Evolutionary conservation across 2,797 vertebrate species (phyloP), one percentile per base, ranked within the genome.

Genomic region (Eutrigla gurnardus): DNA sequence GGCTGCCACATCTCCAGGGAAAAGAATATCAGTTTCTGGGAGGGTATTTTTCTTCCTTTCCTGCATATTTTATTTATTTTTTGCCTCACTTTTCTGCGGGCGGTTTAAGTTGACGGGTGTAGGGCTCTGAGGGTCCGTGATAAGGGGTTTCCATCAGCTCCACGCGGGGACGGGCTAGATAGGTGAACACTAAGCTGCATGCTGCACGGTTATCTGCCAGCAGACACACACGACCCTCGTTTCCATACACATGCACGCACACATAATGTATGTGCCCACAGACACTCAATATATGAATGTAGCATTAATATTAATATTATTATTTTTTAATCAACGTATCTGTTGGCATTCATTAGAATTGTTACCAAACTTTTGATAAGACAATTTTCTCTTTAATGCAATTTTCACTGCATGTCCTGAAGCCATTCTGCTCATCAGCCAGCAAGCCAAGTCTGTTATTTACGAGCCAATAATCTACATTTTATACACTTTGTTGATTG

Each of bases 81-180:
- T 57, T 73, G 18, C 61, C 47, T 88, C 58, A 36, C 46, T 73
- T 66, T 69, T 81, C 89, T 89, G 72, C 70, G 65, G 80, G 77
- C 84, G 7, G 80, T 75, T 77, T 73, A 82, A 86, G 82, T 66
- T 71, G 37, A 79, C 73, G 77, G 78, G 81, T 77, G 74, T 58
- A 57, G 77, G 83, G 77, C 69, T 87, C 92, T 93, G 93, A 88
- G 78, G 87, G 88, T 86, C 77, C 15, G 65, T 55, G 93, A 94
- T 94, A 94, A 94, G 89, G 75, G 82, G 83, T 78, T 91, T 91
- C 92, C 77, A 79, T 85, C 65, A 75, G 83, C 83, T 76, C 58
- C 88, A 77, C 55, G 60, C 82, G 80, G 85, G 82, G 76, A 69
- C 72, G 17, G 75, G 68, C 37, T 33, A 80, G 87, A 88, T 89